Conservation (phyloP, 2,888 invertebrate species). For the Agonopterix subpropinquella region DNA sequence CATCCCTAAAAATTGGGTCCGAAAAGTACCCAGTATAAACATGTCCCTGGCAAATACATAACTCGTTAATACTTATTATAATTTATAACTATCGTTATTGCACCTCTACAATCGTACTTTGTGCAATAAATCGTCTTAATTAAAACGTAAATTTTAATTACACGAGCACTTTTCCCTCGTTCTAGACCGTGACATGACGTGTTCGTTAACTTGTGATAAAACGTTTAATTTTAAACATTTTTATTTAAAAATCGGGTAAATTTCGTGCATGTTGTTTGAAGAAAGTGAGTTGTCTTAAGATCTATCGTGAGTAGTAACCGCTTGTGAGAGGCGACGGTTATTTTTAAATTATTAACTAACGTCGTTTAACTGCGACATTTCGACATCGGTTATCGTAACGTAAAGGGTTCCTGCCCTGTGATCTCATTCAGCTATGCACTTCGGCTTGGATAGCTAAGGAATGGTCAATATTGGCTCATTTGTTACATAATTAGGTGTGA, state of each 20-base stretch:
- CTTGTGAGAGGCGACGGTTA: constrained; percentile 28
- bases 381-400: constrained; percentile 46
- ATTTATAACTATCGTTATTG: too few relatives aligned
- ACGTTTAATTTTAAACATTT: neutral
- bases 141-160: constrained; percentile 27
- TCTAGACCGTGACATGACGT: constrained; percentile 51
- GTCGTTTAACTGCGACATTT: constrained; percentile 49
- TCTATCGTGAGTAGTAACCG: constrained; percentile 18
- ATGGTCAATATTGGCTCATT: constrained; percentile 42
- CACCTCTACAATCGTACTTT: constrained; percentile 2
- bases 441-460: constrained; percentile 26
- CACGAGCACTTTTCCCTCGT: constrained; percentile 45
- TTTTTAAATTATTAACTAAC: constrained; percentile 46
- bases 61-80: too few relatives aligned
- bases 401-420: constrained; percentile 29
- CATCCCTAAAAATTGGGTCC: too few relatives aligned
- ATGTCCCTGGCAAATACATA: too few relatives aligned
- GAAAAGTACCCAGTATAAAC: too few relatives aligned
- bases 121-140: constrained; percentile 8
- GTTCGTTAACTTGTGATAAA: constrained; percentile 15
- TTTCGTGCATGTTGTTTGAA: constrained; percentile 4
- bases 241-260: neutral
- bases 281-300: constrained; percentile 34
- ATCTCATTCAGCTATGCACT: constrained; percentile 37
- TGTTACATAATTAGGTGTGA: constrained; percentile 1